Evolutionary conservation across 1,140 invertebrate genomes (phyloP), one percentile per base, ranked within the genome.

Genomic region (Zaprionus africanus): DNA sequence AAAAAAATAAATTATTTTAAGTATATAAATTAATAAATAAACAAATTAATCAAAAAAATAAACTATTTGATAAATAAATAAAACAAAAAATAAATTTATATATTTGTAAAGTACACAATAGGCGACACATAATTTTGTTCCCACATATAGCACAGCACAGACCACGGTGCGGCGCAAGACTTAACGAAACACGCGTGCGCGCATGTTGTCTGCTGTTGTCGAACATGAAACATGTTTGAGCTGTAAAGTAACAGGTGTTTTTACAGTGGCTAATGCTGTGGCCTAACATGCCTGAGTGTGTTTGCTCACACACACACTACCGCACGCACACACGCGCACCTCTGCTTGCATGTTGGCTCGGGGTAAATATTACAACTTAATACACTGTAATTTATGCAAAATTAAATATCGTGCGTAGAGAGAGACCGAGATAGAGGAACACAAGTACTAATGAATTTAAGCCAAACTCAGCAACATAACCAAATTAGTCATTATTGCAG

Each of bases 241-340:
- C 73, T 76, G 73, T 76, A 76, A 76, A 76, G 73, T 71, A 76
- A 76, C 73, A 76, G 73, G 73, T 76, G 73, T 76, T 76, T 76
- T 76, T 65, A 76, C 67, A 59, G 60, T 17, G 46, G 46, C 12
- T 19, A 24, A 0, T 43, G 24, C 15, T 43, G 17, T 17, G 58
- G 36, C 72, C 63, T 28, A 46, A 46, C 43, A 7, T 51, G 19
- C 51, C 34, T 41, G 13, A 22, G 7, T 61, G 4, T 51, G 43
- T 68, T 22, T 53, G 43, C 12, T 0, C 7, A 7, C 3, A 46
- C n/a, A 17, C 3, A 9, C 15, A 43, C 15, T n/a, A n/a, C n/a
- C n/a, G n/a, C n/a, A n/a, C n/a, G 17, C 41, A 43, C 41, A 9
- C n/a, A 41, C 31, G 31, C 31, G 19, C n/a, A n/a, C n/a, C 41